Percentiles rank a stretch among this genome's conserved stretches.
phyloP scores from a whole-genome alignment of 1,140 invertebrate species.

The Dreissena polymorpha region DNA sequence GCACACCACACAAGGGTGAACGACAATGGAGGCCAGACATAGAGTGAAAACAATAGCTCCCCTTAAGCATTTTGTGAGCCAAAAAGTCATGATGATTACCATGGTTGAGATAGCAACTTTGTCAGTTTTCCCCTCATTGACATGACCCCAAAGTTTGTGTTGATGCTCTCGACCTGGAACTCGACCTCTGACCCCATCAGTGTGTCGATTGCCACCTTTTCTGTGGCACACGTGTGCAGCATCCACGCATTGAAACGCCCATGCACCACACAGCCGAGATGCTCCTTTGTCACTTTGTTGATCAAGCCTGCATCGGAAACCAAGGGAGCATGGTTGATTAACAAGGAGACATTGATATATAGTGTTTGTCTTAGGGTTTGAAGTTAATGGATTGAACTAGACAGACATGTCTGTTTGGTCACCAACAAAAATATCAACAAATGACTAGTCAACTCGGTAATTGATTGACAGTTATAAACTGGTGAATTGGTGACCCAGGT shows the following conservation, averaged over 20 bases:
- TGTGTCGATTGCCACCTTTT: slow-evolving; percentile 14
- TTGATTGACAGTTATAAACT: background rate
- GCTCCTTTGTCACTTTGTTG: slow-evolving; percentile 67
- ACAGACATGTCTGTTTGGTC: background rate
- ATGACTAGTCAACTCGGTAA: background rate
- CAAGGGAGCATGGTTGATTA: background rate
- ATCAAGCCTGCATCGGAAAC: slow-evolving; percentile 41
- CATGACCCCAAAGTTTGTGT: slow-evolving; percentile 56
- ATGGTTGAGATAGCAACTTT: slow-evolving; percentile 21
- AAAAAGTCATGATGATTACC: slow-evolving; percentile 9
- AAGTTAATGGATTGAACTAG: background rate
- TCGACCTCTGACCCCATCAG: slow-evolving; percentile 54
- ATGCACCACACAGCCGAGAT: slow-evolving; percentile 71
- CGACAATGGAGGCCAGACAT: no score
- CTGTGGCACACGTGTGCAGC: background rate
- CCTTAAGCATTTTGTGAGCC: background rate
- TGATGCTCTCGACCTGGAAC: slow-evolving; percentile 58
- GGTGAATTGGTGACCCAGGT: no score
- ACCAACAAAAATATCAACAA: background rate
- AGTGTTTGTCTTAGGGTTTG: background rate
- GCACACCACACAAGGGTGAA: no score
- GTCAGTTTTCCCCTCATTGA: slow-evolving; percentile 62
- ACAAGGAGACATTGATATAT: background rate
- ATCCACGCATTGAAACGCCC: slow-evolving; percentile 70
- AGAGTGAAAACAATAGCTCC: background rate